Conservation (phyloP, 2,888 invertebrate genomes). For the Silvanus unidentatus region DNA sequence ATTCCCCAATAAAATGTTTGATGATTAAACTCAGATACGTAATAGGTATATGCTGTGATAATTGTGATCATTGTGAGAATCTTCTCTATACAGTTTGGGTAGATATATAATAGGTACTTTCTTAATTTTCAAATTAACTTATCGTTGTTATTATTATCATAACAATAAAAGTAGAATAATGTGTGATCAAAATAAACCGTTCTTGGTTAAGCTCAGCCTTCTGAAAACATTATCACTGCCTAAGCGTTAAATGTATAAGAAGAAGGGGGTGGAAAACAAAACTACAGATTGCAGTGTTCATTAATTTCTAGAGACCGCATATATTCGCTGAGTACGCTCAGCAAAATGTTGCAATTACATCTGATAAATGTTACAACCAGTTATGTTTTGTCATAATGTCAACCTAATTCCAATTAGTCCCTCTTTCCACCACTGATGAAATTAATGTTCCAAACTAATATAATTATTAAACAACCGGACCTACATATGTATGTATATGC, state of each 20-base stretch:
- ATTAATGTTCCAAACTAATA: conserved; percentile 16
- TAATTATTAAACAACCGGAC: conserved; percentile 13
- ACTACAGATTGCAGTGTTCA: conserved; percentile 11
- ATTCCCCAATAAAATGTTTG: no score
- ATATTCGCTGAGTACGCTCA: conserved; percentile 11
- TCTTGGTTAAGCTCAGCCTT: not conserved
- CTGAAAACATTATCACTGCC: conserved; percentile 8
- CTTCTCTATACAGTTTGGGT: no score
- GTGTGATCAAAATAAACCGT: not conserved
- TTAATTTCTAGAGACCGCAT: conserved; percentile 14
- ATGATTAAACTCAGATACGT: no score
- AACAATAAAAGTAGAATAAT: no score
- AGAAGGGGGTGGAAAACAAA: conserved; percentile 10
- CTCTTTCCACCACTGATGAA: conserved; percentile 13
- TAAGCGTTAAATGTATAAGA: conserved; percentile 2
- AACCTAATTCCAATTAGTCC: conserved; percentile 9
- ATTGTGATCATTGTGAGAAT: no score
- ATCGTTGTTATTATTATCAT: no score
- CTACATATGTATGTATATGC: no score
- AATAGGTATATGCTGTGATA: no score
- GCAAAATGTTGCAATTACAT: conserved; percentile 19
- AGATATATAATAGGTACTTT: no score
- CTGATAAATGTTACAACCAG: conserved; percentile 18
- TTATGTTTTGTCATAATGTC: conserved; percentile 17
- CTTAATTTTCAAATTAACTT: no score